These are phyloP conservation scores for Arion vulgaris DNA, from an alignment of 1,140 invertebrate species.

Conservation along the genomic window DNA sequence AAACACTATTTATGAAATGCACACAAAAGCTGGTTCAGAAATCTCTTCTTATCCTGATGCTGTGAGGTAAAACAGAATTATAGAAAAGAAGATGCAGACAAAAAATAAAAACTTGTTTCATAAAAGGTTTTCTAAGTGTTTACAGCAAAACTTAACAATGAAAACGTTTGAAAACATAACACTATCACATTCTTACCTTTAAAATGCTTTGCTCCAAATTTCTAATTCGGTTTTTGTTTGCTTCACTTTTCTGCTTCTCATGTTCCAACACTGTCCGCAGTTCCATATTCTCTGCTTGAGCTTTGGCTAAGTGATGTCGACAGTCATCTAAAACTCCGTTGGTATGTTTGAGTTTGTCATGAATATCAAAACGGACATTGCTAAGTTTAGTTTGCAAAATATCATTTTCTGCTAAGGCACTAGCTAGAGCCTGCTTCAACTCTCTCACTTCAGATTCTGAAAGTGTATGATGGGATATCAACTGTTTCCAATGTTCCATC, in stretches of 20 bases:
- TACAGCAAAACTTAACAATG: too few relatives aligned
- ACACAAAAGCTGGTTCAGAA: too few relatives aligned
- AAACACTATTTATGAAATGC: too few relatives aligned
- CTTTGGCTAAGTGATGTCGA: slow-evolving; percentile 56
- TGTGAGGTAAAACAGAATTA: not conserved
- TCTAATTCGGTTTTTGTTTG: slow-evolving; percentile 49
- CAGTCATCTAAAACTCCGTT: slow-evolving; percentile 65
- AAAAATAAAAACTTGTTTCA: not conserved
- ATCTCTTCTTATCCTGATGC: too few relatives aligned
- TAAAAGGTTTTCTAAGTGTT: not conserved
- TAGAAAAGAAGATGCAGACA: not conserved
- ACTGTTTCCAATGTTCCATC: slow-evolving; percentile 50
- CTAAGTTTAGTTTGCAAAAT: slow-evolving; percentile 62
- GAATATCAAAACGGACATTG: slow-evolving; percentile 62
- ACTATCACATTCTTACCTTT: slow-evolving; percentile 30
- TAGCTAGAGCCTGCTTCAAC: slow-evolving; percentile 64
- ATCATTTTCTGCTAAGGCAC: slow-evolving; percentile 63
- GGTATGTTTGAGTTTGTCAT: slow-evolving; percentile 62
- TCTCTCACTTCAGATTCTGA: slow-evolving; percentile 59
- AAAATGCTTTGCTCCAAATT: slow-evolving; percentile 50
- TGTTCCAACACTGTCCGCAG: slow-evolving; percentile 56
- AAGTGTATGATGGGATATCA: slow-evolving; percentile 47
- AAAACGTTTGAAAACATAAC: too few relatives aligned
- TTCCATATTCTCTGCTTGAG: slow-evolving; percentile 67
- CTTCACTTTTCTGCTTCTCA: slow-evolving; percentile 51